Conservation (phyloP, 2,888 invertebrate species). For the Noctua janthe region DNA sequence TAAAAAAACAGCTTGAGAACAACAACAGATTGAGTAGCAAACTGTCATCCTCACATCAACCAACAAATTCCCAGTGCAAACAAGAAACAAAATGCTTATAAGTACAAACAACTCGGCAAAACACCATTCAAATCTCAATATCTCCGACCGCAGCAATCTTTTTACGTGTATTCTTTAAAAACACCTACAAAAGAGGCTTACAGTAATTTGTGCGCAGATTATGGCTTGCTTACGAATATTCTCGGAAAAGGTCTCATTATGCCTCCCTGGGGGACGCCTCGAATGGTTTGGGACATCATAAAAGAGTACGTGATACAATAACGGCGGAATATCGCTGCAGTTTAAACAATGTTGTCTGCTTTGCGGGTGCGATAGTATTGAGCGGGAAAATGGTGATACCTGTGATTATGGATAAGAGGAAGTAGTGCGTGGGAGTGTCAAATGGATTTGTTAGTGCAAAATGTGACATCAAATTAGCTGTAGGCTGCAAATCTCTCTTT, state of each 20-base stretch:
- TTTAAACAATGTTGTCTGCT: constrained; percentile 41
- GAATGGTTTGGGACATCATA: constrained; percentile 64
- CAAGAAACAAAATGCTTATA: constrained; percentile 22
- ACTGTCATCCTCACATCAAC: constrained; percentile 6
- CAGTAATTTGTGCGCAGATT: constrained; percentile 56
- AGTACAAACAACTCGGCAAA: constrained; percentile 24
- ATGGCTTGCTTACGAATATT: constrained; percentile 59
- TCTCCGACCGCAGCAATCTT: constrained; percentile 40
- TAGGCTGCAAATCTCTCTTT: neutral
- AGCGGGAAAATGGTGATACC: constrained; percentile 24
- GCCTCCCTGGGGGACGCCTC: constrained; percentile 41
- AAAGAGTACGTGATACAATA: constrained; percentile 64
- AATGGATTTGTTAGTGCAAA: neutral
- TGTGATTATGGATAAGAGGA: constrained; percentile 9
- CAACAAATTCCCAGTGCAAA: neutral
- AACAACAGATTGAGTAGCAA: neutral
- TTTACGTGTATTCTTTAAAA: constrained; percentile 45
- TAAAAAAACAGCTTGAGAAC: neutral
- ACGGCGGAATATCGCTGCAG: constrained; percentile 43
- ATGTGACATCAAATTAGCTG: neutral
- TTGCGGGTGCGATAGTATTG: constrained; percentile 20
- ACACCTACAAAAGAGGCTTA: constrained; percentile 39
- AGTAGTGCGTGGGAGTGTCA: constrained; percentile 3
- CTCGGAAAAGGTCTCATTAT: constrained; percentile 61
- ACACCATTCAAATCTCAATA: constrained; percentile 50